Evolutionary conservation across 92 coral and sea anemone genomes (phyloP).

Genomic region (Siderastrea siderea): DNA sequence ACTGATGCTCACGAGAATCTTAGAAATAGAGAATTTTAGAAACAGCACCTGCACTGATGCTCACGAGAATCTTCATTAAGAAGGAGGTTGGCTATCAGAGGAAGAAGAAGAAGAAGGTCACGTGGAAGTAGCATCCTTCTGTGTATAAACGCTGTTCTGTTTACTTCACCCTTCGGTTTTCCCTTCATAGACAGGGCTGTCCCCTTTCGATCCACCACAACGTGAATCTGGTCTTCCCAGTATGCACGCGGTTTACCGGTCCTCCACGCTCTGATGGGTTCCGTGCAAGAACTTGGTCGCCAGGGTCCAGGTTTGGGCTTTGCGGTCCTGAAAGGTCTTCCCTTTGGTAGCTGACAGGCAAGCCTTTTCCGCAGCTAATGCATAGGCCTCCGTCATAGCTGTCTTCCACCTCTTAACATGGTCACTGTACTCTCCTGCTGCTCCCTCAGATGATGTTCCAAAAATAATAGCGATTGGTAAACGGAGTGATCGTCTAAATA

Average conservation of each 20-base stretch:
- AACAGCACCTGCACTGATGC: no score
- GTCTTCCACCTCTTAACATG: no score
- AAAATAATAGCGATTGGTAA: conserved; percentile 2
- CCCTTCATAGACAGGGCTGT: conserved; percentile 34
- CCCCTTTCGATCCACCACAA: conserved; percentile 38
- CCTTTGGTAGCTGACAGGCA: not conserved
- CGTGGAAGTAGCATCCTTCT: conserved; percentile 44
- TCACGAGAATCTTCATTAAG: no score
- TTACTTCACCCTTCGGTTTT: conserved; percentile 11
- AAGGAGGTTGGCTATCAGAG: no score
- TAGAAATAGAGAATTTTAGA: no score
- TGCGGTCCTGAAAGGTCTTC: conserved; percentile 30
- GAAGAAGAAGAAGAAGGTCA: not conserved
- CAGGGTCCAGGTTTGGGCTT: conserved; percentile 37
- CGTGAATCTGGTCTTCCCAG: conserved; percentile 58
- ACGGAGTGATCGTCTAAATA: not conserved
- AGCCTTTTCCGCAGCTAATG: conserved; percentile 23
- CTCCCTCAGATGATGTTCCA: not conserved
- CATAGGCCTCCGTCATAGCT: conserved; percentile 40
- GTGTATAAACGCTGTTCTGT: conserved; percentile 19
- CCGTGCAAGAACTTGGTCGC: conserved; percentile 38
- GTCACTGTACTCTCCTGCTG: no score
- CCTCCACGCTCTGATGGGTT: conserved; percentile 36
- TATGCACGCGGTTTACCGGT: conserved; percentile 38
- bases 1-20: no score